These are phyloP conservation scores for Corticium candelabrum DNA, from an alignment of 37 sponge, comb jelly and placozoan genomes.

Conservation along the genomic window DNA sequence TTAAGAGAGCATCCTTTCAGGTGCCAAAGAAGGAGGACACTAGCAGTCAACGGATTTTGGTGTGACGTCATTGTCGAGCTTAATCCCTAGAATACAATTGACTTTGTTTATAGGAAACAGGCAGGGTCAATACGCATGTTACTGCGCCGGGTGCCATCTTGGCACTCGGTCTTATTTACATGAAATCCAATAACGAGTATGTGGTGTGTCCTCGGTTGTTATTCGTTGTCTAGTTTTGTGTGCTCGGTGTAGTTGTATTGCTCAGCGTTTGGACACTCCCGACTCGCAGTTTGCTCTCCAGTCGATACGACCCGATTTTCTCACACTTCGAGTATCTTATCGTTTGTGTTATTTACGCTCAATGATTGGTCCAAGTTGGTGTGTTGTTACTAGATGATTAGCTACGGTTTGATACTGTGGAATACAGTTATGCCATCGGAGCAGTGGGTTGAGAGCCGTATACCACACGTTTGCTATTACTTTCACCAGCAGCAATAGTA, in stretches of 20 bases:
- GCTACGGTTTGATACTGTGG: slow-evolving; percentile 75
- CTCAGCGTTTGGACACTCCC: no score
- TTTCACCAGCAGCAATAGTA: no score
- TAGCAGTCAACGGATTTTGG: no score
- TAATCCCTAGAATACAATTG: neutral
- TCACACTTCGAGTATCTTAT: no score
- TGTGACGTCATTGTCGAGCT: no score
- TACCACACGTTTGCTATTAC: slow-evolving; percentile 44
- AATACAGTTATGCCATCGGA: slow-evolving; percentile 48
- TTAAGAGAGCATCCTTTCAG: no score
- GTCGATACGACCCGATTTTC: slow-evolving; percentile 65
- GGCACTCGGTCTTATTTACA: slow-evolving; percentile 76
- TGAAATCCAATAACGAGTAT: slow-evolving; percentile 69
- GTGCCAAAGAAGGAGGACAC: no score
- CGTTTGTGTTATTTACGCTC: no score
- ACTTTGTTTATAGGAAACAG: slow-evolving; percentile 50
- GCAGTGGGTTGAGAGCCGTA: slow-evolving; percentile 60
- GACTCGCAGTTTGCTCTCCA: slow-evolving; percentile 46
- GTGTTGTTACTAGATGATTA: slow-evolving; percentile 32
- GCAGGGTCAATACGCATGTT: slow-evolving; percentile 65
- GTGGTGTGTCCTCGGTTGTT: slow-evolving; percentile 14
- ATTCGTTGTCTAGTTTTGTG: no score
- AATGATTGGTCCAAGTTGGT: no score
- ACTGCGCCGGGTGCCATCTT: slow-evolving; percentile 74
- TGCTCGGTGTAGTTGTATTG: no score